phyloP scores from a whole-genome alignment of 1,140 invertebrate species.

The Drosophila elegans region DNA sequence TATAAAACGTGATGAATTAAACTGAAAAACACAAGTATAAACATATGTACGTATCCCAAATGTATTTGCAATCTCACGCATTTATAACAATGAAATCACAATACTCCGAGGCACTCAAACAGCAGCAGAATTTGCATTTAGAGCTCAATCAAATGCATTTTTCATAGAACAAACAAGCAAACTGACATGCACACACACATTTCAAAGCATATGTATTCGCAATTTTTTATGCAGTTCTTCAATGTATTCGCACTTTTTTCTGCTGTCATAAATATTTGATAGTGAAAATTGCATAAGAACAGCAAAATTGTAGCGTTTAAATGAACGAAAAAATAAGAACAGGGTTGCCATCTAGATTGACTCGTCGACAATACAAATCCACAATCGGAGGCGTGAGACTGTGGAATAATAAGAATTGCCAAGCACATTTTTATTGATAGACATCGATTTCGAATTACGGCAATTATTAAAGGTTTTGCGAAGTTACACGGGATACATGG shows the following conservation, averaged over 20 bases:
- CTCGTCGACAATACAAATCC: slow-evolving; percentile 21
- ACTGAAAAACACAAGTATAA: slow-evolving; percentile 7
- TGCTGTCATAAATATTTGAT: slow-evolving; percentile 74
- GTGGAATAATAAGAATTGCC: slow-evolving; percentile 25
- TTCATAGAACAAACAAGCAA: slow-evolving; percentile 44
- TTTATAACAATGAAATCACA: slow-evolving; percentile 78
- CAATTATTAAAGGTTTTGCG: slow-evolving; percentile 25
- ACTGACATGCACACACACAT: neutral
- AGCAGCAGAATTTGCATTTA: slow-evolving; percentile 70
- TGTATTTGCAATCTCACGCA: slow-evolving; percentile 58
- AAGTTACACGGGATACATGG: slow-evolving; percentile 30
- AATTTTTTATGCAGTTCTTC: slow-evolving; percentile 51
- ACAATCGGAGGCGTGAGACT: slow-evolving; percentile 28
- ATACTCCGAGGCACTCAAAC: slow-evolving; percentile 51
- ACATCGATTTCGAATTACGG: slow-evolving; percentile 26
- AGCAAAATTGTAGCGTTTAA: slow-evolving; percentile 34
- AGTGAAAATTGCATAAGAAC: slow-evolving; percentile 43
- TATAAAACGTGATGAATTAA: neutral
- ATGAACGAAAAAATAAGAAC: slow-evolving; percentile 27
- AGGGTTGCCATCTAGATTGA: slow-evolving; percentile 48
- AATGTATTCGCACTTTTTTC: slow-evolving; percentile 29
- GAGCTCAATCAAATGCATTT: slow-evolving; percentile 80
- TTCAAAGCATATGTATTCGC: slow-evolving; percentile 15
- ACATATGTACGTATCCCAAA: slow-evolving; percentile 26
- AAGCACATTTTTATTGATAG: slow-evolving; percentile 24